Conservation (phyloP, 2,797 vertebrate genomes). For the Sarcoramphus papa region DNA sequence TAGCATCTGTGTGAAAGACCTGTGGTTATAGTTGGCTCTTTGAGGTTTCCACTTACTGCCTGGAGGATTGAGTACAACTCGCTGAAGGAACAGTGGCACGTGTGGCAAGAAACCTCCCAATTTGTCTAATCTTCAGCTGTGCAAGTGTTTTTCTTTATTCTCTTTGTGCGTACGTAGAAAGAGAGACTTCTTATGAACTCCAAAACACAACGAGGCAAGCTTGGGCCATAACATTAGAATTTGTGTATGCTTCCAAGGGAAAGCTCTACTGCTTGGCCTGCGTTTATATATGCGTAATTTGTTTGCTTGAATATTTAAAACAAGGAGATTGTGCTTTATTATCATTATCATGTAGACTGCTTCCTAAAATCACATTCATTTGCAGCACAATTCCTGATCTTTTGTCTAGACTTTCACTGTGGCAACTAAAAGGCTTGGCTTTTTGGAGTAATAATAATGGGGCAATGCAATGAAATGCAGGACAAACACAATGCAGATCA, state of each 20-base stretch:
- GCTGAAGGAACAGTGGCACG: fast-evolving
- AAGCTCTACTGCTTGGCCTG: background rate
- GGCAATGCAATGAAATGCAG: background rate
- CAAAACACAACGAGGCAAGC: background rate
- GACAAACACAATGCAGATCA: background rate
- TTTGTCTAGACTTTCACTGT: background rate
- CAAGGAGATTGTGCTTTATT: background rate
- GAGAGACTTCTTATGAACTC: background rate
- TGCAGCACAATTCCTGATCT: background rate
- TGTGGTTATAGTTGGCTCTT: background rate
- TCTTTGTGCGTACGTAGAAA: background rate
- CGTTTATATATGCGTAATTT: fast-evolving
- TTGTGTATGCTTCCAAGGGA: background rate
- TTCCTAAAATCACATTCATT: background rate
- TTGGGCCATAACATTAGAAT: fast-evolving
- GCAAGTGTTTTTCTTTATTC: background rate
- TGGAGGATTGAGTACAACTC: background rate
- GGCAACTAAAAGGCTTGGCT: background rate
- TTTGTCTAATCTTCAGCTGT: fast-evolving
- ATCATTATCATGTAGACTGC: too few species aligned
- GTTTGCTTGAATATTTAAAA: background rate
- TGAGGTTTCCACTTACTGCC: background rate
- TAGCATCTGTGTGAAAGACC: background rate
- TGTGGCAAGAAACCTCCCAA: background rate
- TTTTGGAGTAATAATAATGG: background rate